Base-by-base conservation (phyloP, 1,140 invertebrate species). In the Scaptomyza pallida region DNA sequence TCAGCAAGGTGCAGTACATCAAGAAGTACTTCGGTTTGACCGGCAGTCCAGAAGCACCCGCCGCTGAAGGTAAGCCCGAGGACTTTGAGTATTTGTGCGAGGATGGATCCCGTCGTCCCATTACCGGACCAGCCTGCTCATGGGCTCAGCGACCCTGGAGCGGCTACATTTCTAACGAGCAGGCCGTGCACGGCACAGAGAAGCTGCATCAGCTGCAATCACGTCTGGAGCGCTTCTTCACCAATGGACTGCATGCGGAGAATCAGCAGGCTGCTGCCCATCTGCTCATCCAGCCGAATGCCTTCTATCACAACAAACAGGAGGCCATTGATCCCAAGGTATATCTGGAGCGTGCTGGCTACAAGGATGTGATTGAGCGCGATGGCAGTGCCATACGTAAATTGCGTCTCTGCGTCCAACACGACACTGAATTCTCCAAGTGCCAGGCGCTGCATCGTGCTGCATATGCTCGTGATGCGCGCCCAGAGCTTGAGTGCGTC, bases 141-240 rank as follows among this genome's bases (percentile, higher is more conserved):
- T 97, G 95, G 96, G 95, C 95, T 0, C 95, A 95, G 0, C 92
- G 95, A 54, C 95, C 95, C n/a, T 96, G 95, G 95, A 95, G 94
- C 77, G 95, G 95, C 2, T 94, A 94, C 72, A 92, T 96, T 74
- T 93, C 93, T 3, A 95, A 95, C 68, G 92, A 93, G 9, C 93
- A 93, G 26, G 91, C 94, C 2, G 91, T 94, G 8, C 86, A 81
- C n/a, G 92, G 93, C 2, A 81, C 91, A 3, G 73, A 93, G 9
- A 75, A 90, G 16, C 69, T 91, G 23, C 72, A 90, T 10, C 75
- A 83, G 50, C 54, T 91, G 51, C 91, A 91, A 60, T 30, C 78
- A 12, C 89, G 90, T 3, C 51, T 91, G 26, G 85, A 90, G 40
- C 73, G 65, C 6, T 91, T 91, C 78, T 91, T 91, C 13, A 61